Evolutionary conservation across 2,888 invertebrate genomes (phyloP).

Genomic region (Dryococelus australis): DNA sequence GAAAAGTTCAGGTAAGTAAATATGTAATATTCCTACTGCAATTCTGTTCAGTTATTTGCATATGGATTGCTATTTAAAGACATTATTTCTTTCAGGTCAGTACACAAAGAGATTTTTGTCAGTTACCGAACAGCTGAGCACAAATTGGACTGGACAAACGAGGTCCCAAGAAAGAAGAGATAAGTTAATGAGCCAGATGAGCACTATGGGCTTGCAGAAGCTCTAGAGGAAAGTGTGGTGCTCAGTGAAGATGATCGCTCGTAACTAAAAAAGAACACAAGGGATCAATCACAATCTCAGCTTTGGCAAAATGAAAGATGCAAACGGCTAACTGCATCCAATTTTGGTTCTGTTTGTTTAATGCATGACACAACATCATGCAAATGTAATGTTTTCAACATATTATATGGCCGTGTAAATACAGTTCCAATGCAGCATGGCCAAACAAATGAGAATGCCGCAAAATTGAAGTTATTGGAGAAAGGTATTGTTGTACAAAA

Average conservation of each 20-base stretch:
- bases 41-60: not conserved
- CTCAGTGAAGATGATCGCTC: not conserved
- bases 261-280: not conserved
- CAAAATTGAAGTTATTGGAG: too few relatives aligned
- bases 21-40: not conserved
- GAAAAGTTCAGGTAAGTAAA: conserved; percentile 21
- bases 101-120: not conserved
- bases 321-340: not conserved
- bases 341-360: conserved; percentile 3
- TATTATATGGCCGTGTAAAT: not conserved
- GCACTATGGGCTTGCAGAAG: conserved; percentile 13
- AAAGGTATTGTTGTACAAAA: too few relatives aligned
- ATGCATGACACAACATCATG: not conserved
- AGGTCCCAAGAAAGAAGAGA: not conserved
- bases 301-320: conserved; percentile 12
- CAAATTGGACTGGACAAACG: not conserved
- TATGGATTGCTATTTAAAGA: not conserved
- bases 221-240: not conserved
- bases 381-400: not conserved
- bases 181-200: not conserved
- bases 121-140: not conserved
- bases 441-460: not conserved
- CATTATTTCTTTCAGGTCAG: not conserved
- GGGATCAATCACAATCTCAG: not conserved
- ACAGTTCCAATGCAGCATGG: conserved; percentile 13